Evolutionary conservation across 2,888 invertebrate species (phyloP).

Genomic region (Tenodera sinensis): DNA sequence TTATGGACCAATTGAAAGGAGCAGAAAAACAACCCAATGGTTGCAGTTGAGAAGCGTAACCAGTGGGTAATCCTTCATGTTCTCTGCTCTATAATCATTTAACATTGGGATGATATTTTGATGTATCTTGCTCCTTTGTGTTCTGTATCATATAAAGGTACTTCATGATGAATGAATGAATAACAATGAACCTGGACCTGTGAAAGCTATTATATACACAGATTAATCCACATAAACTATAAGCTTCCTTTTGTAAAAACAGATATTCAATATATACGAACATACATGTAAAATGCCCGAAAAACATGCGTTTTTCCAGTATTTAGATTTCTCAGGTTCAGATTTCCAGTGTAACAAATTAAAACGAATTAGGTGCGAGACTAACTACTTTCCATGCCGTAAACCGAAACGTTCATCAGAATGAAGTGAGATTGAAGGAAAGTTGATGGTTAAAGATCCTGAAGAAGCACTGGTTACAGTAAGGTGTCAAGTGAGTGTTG

Average conservation of each 20-base stretch:
- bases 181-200: not conserved
- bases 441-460: not conserved
- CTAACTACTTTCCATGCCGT: not conserved
- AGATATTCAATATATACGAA: not conserved
- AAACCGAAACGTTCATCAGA: not conserved
- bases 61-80: not conserved
- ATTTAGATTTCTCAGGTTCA: not conserved
- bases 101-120: not conserved
- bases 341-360: not conserved
- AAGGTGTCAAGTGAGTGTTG: not conserved
- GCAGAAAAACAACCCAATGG: not conserved
- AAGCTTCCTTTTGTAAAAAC: not conserved
- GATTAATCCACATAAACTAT: not conserved
- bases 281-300: not conserved
- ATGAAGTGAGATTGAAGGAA: not conserved
- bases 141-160: not conserved
- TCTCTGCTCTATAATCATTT: not conserved
- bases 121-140: not conserved
- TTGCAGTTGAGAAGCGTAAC: not conserved
- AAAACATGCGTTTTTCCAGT: not conserved
- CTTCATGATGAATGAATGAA: not conserved
- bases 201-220: not conserved
- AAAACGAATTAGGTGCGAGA: not conserved
- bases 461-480: not conserved
- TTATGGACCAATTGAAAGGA: not conserved